Conservation (phyloP, 2,113 vertebrate genomes). For the Lasiurus cinereus region DNA sequence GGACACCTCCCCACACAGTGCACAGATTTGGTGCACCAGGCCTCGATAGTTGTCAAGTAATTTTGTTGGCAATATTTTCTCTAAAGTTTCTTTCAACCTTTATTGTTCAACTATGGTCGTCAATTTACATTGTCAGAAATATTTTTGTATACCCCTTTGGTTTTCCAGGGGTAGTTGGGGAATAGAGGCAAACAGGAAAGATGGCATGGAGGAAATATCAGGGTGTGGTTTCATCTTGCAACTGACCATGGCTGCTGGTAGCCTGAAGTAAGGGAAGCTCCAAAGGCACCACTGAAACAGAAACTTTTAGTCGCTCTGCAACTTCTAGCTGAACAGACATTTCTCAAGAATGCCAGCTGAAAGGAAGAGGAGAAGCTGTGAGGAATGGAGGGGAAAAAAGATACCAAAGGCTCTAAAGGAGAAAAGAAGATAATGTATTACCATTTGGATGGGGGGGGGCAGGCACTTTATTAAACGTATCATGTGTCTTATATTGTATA, state of each 20-base stretch:
- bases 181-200: not conserved
- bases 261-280: not conserved
- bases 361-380: not conserved
- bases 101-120: not conserved
- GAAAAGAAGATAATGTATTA: not conserved
- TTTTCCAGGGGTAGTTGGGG: not conserved
- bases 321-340: not conserved
- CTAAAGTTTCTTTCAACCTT: not conserved
- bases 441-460: not conserved
- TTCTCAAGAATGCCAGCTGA: not conserved
- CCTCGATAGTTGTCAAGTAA: not conserved
- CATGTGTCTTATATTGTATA: not conserved
- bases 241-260: not conserved
- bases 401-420: not conserved
- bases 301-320: not conserved
- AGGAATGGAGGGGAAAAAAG: not conserved
- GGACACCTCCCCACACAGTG: no score
- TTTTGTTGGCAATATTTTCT: not conserved
- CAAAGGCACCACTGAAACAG: not conserved
- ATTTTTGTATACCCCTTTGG: not conserved
- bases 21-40: no score
- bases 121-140: not conserved
- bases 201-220: accelerated
- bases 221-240: not conserved
- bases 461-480: not conserved